These are phyloP conservation scores for Thalassarche chlororhynchos DNA, from an alignment of 2,113 vertebrate genomes.

Conservation along the genomic window DNA sequence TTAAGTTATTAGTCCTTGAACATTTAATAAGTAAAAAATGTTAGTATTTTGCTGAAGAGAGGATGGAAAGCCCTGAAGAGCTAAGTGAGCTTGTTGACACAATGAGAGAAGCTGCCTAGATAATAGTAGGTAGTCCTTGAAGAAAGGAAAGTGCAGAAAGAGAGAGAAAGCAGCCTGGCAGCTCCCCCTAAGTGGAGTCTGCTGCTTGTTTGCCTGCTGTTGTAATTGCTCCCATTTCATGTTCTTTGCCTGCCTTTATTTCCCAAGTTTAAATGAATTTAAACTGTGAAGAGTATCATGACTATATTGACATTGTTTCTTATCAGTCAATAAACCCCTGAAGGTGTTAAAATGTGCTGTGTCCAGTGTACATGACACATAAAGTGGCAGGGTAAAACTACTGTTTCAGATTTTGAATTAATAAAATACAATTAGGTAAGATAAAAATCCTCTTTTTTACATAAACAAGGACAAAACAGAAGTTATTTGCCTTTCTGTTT, in stretches of 20 bases:
- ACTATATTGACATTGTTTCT: not conserved
- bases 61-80: not conserved
- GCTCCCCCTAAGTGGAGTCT: not conserved
- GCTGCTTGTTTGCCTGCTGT: not conserved
- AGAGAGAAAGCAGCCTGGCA: not conserved
- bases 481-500: not conserved
- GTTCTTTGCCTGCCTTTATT: not conserved
- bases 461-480: not conserved
- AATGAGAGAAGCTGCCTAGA: not conserved
- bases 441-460: not conserved
- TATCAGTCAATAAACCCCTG: not conserved
- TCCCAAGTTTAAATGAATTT: not conserved
- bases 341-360: not conserved
- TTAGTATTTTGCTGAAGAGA: not conserved
- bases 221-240: not conserved
- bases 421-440: not conserved
- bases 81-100: not conserved
- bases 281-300: not conserved
- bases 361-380: not conserved
- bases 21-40: not conserved
- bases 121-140: not conserved
- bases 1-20: constrained; percentile 13
- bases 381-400: not conserved
- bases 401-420: not conserved
- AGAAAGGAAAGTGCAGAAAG: not conserved